Conservation (phyloP, 2,113 vertebrate genomes). For the Lanius ludovicianus region DNA sequence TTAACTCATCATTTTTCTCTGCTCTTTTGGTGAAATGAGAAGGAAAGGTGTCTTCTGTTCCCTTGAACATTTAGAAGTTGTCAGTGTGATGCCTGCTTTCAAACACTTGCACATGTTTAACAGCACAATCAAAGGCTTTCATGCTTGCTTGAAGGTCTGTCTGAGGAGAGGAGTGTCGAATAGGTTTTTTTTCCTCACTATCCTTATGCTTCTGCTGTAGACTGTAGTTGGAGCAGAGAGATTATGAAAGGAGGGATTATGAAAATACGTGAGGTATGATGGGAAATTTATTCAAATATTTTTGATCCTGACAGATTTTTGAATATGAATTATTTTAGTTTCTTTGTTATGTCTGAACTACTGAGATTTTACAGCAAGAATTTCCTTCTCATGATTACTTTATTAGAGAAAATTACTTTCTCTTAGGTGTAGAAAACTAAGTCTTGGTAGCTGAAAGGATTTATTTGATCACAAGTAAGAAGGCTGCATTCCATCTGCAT, state of each 20-base stretch:
- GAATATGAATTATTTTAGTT: background rate
- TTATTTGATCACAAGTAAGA: background rate
- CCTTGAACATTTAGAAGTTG: background rate
- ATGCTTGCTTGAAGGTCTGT: background rate
- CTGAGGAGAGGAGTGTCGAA: background rate
- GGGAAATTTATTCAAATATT: background rate
- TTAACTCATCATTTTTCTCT: background rate
- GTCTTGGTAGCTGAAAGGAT: background rate
- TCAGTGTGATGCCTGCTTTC: background rate
- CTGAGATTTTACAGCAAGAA: background rate
- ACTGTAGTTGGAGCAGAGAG: background rate
- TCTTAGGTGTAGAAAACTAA: background rate
- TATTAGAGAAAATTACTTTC: background rate
- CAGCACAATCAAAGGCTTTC: background rate
- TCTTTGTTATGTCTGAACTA: background rate
- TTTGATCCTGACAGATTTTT: background rate
- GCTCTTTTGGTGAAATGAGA: background rate
- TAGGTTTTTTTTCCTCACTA: background rate
- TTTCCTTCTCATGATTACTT: background rate
- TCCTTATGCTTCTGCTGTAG: background rate
- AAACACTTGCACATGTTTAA: background rate
- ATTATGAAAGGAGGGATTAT: background rate
- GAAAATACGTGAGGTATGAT: accelerated
- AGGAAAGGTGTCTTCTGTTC: background rate
- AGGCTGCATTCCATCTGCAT: background rate